Evolutionary conservation across 2,113 vertebrate species (phyloP).

Genomic region (Ctenomys sociabilis): DNA sequence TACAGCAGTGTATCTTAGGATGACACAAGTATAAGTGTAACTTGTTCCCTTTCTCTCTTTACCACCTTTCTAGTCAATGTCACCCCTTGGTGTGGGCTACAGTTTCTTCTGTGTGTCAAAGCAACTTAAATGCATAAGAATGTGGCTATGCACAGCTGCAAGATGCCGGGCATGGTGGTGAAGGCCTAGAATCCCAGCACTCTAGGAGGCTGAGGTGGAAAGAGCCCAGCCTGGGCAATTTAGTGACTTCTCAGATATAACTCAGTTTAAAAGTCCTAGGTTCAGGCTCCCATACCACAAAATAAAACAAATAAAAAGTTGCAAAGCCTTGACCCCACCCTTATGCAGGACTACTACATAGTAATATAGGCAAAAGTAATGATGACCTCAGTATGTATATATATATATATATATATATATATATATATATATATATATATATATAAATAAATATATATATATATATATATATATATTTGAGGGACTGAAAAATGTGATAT

Average conservation of each 20-base stretch:
- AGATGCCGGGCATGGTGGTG: neutral
- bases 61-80: neutral
- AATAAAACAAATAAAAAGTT: neutral
- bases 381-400: neutral
- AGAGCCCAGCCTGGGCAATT: neutral
- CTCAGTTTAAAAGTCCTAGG: neutral
- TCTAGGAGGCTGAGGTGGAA: neutral
- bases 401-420: too few species aligned
- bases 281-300: neutral
- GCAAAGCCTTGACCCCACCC: neutral
- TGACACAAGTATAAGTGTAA: neutral
- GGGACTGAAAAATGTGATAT: neutral
- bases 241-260: neutral
- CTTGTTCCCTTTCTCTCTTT: neutral
- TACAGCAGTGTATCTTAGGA: neutral
- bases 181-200: neutral
- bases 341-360: neutral
- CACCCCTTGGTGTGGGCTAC: neutral
- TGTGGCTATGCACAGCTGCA: neutral
- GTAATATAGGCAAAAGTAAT: neutral
- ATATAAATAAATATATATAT: too few species aligned
- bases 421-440: too few species aligned
- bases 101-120: neutral
- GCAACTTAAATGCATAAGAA: slow-evolving; percentile 9
- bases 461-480: too few species aligned